phyloP scores from a whole-genome alignment of 1,140 invertebrate species.

The Triops longicaudatus region DNA sequence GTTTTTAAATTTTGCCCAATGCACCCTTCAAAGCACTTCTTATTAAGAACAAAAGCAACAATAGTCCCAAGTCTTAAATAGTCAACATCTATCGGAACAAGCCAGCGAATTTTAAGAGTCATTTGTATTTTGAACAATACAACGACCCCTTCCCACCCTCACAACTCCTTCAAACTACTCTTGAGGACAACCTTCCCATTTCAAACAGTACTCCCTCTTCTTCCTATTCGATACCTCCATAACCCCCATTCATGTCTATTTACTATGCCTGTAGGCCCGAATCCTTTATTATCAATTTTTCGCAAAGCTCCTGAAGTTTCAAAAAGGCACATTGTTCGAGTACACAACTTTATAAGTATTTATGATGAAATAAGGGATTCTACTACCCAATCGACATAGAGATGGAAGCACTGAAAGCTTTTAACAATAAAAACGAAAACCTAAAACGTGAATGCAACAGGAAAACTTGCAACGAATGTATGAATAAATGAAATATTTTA shows the following conservation, averaged over 20 bases:
- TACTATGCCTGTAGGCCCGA: not conserved
- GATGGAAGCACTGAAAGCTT: too few species aligned
- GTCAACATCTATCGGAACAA: not conserved
- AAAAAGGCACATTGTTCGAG: too few species aligned
- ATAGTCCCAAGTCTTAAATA: not conserved
- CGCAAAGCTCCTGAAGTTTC: not conserved
- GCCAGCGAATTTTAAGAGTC: not conserved
- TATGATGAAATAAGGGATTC: too few species aligned
- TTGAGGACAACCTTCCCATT: not conserved
- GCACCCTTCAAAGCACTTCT: not conserved
- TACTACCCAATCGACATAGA: too few species aligned
- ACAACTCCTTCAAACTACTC: slow-evolving; percentile 2
- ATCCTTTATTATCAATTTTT: not conserved
- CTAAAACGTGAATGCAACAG: too few species aligned
- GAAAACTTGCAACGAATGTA: too few species aligned
- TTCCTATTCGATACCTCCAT: not conserved
- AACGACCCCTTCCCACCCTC: not conserved
- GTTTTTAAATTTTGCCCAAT: not conserved
- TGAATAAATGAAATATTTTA: too few species aligned
- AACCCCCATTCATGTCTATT: not conserved
- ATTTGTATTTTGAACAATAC: not conserved
- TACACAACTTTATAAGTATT: too few species aligned
- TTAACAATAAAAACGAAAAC: too few species aligned
- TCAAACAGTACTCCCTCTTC: not conserved
- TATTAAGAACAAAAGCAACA: not conserved